A percentile compares a stretch with the other conserved stretches of the same genome.
Evolutionary conservation across 2,113 vertebrate genomes (phyloP).

Genomic region (Podiceps cristatus): DNA sequence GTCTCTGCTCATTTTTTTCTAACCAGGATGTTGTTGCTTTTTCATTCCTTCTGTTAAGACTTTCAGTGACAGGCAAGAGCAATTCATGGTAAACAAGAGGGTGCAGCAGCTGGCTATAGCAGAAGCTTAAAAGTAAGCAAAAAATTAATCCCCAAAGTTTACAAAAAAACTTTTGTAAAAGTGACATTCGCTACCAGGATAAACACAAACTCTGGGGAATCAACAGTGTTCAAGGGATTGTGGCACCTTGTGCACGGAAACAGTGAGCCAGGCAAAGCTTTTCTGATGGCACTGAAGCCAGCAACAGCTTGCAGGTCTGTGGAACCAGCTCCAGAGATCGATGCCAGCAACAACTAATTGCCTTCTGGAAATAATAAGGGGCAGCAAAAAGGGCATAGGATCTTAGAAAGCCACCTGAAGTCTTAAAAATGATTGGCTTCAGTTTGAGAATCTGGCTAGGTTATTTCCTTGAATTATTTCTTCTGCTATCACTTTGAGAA

Average conservation of each 20-base stretch:
- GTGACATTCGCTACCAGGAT: neutral
- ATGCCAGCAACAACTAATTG: neutral
- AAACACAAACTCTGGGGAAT: neutral
- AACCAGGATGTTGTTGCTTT: neutral
- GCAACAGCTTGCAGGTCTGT: neutral
- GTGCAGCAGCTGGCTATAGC: neutral
- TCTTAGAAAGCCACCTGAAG: neutral
- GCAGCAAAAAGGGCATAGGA: neutral
- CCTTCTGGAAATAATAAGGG: neutral
- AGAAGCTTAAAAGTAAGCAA: neutral
- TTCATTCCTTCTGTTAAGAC: neutral
- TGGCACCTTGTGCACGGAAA: neutral
- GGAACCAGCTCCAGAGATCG: neutral
- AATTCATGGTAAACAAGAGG: neutral
- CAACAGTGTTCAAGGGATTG: neutral
- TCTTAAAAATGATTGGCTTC: neutral
- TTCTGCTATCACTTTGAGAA: constrained; percentile 29
- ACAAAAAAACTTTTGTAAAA: neutral
- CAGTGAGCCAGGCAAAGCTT: neutral
- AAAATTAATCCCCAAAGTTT: neutral
- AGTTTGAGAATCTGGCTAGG: neutral
- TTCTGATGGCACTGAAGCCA: neutral
- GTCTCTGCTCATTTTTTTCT: neutral
- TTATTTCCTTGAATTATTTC: constrained; percentile 30
- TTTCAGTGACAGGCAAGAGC: neutral